Base-by-base conservation (phyloP, 2,113 vertebrate genomes). In the Zosterops lateralis region DNA sequence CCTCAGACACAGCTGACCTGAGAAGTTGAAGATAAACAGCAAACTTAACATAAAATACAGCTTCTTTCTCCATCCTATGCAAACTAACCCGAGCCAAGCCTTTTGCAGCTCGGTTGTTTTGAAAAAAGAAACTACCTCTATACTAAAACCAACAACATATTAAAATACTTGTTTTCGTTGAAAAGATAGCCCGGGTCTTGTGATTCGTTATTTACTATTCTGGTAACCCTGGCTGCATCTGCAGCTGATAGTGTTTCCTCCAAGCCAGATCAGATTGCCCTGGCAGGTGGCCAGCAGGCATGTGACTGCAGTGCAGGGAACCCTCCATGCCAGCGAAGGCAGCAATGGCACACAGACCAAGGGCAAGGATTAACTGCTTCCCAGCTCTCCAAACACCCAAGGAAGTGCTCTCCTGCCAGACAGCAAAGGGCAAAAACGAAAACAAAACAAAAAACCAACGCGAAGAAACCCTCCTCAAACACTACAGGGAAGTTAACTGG, bases 161-260 rank as follows among this genome's bases (percentile, higher is more conserved):
- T 97, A 94, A 96, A 97, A 96, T 96, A 98, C 98, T 98, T 97
- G 98, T 98, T 98, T 98, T 98, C 71, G 88, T 93, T 76, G 84
- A 93, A 96, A 95, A 97, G 93, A 94, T 92, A 96, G 96, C 87
- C 96, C 36, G 31, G 92, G 97, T 97, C 96, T 94, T 96, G 97
- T 97, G 95, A 96, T 97, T 98, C 89, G 97, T 97, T 98, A 98
- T 99, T 98, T 98, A 98, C 98, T 98, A 98, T 99, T 98, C 98
- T 98, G 98, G 98, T 98, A 97, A 97, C 93, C 81, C 96, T 97
- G 97, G 97, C 97, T 97, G 97, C 96, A 98, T 97, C 97, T 98
- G 97, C 94, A 93, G 90, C 93, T 96, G 98, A 98, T 98, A 98
- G 95, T 97, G 97, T 98, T 98, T 98, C 97, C 96, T 97, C 94